Base-by-base conservation (phyloP, 2,113 vertebrate species). In the Mastomys coucha region DNA sequence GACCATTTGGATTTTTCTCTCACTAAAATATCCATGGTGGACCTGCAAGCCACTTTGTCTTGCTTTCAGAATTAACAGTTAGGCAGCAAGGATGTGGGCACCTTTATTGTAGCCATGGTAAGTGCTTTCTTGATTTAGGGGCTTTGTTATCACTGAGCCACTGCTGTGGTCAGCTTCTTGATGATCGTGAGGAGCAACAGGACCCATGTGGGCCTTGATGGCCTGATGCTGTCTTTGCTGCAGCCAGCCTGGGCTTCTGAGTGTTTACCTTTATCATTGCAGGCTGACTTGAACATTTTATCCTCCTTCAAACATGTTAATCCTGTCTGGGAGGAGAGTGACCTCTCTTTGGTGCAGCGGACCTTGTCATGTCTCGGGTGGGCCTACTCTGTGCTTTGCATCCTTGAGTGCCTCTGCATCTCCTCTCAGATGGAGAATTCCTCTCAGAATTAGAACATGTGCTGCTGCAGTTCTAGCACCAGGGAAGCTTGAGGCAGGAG, bases 1-100 rank as follows among this genome's bases (percentile, higher is more conserved):
- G 82, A 53, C 65, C 7, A 92, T 96, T 91, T 76, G 60, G 19
- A 88, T 90, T 92, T 92, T 92, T 77, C 53, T 17, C 28, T 96
- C 60, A 63, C 63, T 65, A 63, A 95, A 89, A 88, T 87, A 80
- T 80, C 65, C 13, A 4, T 82, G 36, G 11, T 60, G 42, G 42
- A 73, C 65, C 72, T 95, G 49, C 91, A 88, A 93, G 42, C 75
- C 90, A 84, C 16, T 17, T 94, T 93, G 72, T 84, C 22, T 31
- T 73, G 42, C 82, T 89, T 91, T 89, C 56, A 87, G 91, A 87
- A 85, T 58, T 92, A 88, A 86, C 78, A 78, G 9, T 73, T 89
- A 76, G 13, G 78, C 45, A 91, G 9, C 56, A 73, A 80, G 80
- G 36, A 85, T 33, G 22, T n/a, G 45, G 63, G 20, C 20, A 53